Percentiles rank a stretch among this genome's conserved stretches.
phyloP scores from a whole-genome alignment of 2,113 vertebrate genomes.

The Megalops atlanticus region DNA sequence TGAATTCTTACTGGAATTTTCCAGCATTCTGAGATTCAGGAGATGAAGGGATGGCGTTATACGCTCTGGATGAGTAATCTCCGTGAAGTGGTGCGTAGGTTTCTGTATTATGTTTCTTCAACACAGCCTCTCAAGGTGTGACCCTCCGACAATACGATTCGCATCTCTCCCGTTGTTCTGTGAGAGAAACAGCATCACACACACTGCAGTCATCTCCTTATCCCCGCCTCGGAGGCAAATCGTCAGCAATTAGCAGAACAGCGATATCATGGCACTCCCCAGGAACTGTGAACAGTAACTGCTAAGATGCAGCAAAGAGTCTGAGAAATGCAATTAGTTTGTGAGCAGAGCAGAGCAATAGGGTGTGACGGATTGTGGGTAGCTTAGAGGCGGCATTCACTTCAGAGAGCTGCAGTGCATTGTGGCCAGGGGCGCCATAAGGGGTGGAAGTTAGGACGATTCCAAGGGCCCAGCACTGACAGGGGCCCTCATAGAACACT shows the following conservation, averaged over 20 bases:
- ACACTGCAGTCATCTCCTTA: too few species aligned
- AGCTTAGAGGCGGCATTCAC: too few species aligned
- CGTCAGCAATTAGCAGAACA: background rate
- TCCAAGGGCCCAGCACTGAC: too few species aligned
- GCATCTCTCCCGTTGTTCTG: constrained; percentile 61
- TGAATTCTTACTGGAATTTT: background rate
- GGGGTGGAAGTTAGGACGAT: too few species aligned
- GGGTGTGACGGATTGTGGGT: background rate
- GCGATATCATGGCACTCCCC: background rate
- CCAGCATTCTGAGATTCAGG: background rate
- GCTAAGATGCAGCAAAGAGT: background rate
- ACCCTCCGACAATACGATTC: constrained; percentile 45
- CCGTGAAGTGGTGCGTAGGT: background rate
- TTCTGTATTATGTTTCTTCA: background rate
- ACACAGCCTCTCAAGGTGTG: background rate
- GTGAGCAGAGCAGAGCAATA: too few species aligned
- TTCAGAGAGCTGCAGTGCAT: too few species aligned
- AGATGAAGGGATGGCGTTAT: background rate
- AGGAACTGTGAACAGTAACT: too few species aligned
- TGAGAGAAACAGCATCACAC: constrained; percentile 41
- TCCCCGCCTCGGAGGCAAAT: too few species aligned
- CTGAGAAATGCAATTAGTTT: too few species aligned
- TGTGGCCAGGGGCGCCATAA: too few species aligned
- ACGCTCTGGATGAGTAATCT: too few species aligned
- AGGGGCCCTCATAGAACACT: too few species aligned